These are phyloP conservation scores for Brachionus paranguensis DNA, from an alignment of 1,140 invertebrate species.

Conservation along the genomic window DNA sequence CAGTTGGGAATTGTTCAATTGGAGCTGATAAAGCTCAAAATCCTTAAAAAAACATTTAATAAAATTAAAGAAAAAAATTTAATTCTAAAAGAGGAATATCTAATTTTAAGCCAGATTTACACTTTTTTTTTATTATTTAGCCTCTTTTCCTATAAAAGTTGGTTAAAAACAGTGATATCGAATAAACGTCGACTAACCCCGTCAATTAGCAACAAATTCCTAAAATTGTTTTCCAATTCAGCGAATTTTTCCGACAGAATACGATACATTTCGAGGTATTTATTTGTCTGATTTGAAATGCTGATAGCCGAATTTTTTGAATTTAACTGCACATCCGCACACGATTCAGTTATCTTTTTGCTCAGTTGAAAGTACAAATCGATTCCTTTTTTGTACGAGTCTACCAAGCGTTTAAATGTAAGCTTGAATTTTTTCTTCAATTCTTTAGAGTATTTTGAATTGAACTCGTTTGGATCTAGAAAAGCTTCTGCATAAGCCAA, in stretches of 20 bases:
- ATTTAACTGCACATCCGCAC: background rate
- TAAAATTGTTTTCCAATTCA: slow-evolving; percentile 38
- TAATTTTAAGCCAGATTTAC: background rate
- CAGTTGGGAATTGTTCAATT: slow-evolving; percentile 10
- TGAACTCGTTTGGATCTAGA: slow-evolving; percentile 60
- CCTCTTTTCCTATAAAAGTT: background rate
- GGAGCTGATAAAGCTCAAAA: slow-evolving; percentile 4
- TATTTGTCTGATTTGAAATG: background rate
- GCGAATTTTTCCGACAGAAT: slow-evolving; percentile 1
- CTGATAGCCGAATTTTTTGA: background rate
- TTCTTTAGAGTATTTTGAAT: slow-evolving; percentile 25
- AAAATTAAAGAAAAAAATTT: background rate
- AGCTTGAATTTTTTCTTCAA: slow-evolving; percentile 34
- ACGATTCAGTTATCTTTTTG: background rate
- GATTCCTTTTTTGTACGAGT: slow-evolving; percentile 37
- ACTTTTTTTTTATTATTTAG: background rate
- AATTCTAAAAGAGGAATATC: background rate
- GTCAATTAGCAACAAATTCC: slow-evolving; percentile 20
- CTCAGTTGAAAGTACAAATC: background rate
- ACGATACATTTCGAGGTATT: slow-evolving; percentile 25
- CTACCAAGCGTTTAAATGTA: slow-evolving; percentile 1
- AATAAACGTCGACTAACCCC: slow-evolving; percentile 24
- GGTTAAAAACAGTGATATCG: background rate
- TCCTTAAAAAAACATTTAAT: slow-evolving; percentile 11
- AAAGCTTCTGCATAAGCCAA: slow-evolving; percentile 84